A percentile compares a stretch with the other conserved stretches of the same genome.
These are phyloP conservation scores for Blastobasis adustella DNA, from an alignment of 2,888 invertebrate species.

Conservation along the genomic window DNA sequence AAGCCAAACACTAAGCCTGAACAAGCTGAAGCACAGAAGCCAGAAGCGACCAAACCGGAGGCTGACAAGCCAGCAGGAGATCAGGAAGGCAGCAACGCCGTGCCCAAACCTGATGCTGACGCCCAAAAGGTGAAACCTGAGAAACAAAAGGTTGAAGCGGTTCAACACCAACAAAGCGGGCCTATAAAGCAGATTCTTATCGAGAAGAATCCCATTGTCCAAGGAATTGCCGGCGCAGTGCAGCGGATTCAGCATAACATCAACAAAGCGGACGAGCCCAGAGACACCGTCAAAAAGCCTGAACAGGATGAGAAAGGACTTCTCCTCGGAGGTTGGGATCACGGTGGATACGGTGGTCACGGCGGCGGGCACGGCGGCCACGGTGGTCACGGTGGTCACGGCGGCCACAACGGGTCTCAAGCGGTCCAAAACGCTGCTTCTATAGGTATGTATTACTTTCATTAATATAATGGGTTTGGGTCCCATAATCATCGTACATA, in stretches of 20 bases:
- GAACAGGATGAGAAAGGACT: constrained; percentile 20
- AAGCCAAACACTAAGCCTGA: constrained; percentile 10
- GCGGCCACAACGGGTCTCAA: too few species aligned
- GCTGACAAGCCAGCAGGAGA: constrained; percentile 7
- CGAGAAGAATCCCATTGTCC: constrained; percentile 36
- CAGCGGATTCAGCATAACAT: constrained; percentile 34
- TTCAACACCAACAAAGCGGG: constrained; percentile 13
- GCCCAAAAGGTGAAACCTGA: constrained; percentile 7
- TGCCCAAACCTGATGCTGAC: constrained; percentile 5
- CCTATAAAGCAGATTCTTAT: constrained; percentile 38
- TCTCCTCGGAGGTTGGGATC: constrained; percentile 12
- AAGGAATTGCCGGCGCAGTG: constrained; percentile 35
- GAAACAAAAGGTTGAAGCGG: constrained; percentile 9
- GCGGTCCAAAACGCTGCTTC: too few species aligned
- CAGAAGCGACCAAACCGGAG: constrained; percentile 4
- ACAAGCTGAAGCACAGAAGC: constrained; percentile 8
- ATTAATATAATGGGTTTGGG: too few species aligned
- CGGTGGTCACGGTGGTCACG: too few species aligned
- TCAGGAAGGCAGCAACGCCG: constrained; percentile 16
- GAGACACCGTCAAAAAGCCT: constrained; percentile 21
- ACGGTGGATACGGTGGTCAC: constrained; percentile 16
- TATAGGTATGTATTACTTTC: too few species aligned
- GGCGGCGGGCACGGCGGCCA: constrained; percentile 6
- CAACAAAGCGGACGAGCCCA: constrained; percentile 36
- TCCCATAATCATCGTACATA: too few species aligned